Evolutionary conservation across 2,113 vertebrate species (phyloP).

Genomic region (Baryphthengus martii): DNA sequence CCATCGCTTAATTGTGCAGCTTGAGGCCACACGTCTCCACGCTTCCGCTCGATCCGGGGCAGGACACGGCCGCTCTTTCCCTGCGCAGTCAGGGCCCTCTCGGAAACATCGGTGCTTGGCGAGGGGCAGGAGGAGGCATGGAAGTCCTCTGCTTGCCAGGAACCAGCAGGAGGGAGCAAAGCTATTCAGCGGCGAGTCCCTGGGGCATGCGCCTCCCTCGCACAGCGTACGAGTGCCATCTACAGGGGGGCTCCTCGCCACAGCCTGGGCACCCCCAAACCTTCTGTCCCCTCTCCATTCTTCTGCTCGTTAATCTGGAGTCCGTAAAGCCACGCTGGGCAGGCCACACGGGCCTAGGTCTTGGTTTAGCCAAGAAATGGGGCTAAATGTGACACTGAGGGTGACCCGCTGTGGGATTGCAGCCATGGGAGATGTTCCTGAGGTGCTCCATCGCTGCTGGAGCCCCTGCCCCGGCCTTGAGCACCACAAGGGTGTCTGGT

Average conservation of each 20-base stretch:
- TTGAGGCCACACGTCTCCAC: not conserved
- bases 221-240: slow-evolving; percentile 56
- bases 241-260: slow-evolving; percentile 5
- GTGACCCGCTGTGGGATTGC: accelerated
- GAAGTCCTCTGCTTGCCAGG: not conserved
- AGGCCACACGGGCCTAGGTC: accelerated
- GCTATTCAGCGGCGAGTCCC: not conserved
- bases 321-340: accelerated
- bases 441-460: accelerated
- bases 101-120: not conserved
- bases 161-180: not conserved
- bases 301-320: no score
- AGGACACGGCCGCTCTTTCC: not conserved
- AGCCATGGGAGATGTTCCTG: accelerated
- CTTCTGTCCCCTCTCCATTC: accelerated
- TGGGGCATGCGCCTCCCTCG: not conserved
- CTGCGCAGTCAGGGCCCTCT: not conserved
- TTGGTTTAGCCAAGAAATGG: accelerated
- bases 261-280: not conserved
- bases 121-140: not conserved
- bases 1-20: not conserved
- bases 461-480: accelerated
- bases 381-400: accelerated
- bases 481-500: no score
- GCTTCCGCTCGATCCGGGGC: not conserved